Base-by-base conservation (phyloP, 1,140 invertebrate species). In the Scaptodrosophila lebanonensis region DNA sequence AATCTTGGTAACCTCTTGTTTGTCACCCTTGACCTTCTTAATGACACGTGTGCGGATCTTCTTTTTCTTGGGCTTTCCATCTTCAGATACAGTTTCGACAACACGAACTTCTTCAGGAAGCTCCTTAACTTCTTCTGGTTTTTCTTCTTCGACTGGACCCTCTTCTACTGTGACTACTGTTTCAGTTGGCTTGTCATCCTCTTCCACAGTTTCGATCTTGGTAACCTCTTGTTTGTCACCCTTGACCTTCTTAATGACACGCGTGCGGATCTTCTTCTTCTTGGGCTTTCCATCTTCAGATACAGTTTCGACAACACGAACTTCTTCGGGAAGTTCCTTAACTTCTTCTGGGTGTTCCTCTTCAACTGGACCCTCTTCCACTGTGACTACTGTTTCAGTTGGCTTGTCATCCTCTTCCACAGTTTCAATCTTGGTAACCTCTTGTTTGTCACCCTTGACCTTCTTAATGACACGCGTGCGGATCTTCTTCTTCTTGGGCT, bases 391-490 rank as follows among this genome's bases (percentile, higher is more conserved):
- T 13, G 69, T 86, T 45, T 85, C 60, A 20, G 85, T 72, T 32
- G 73, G 32, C 53, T 85, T 67, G 13, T 73, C 84, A 36, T 86
- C 72, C 64, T 88, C 84, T 69, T 88, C 84, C 7, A 87, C 64
- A 1, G 85, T 87, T 6, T 87, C 75, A 36, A 86, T 84, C 43
- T 82, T 67, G 9, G 67, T 86, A 11, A 84, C 64, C 59, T 84
- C 67, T 66, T 87, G 69, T 25, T 77, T 71, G 1, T 63, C 61
- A 11, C 72, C 83, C 11, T 67, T 79, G 27, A 72, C 65, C 49
- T 71, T 86, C 48, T 79, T 67, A 45, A 70, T 75, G 0, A 70
- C 56, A 9, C 64, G 60, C 33, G 82, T 79, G 42, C 59, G 82
- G 0, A 49, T 62, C 5, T 62, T 68, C 7, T 52, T 51, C 17